Percentiles rank a stretch among this genome's conserved stretches.
phyloP scores from a whole-genome alignment of 1,140 invertebrate species.

The Eulimnadia texana region DNA sequence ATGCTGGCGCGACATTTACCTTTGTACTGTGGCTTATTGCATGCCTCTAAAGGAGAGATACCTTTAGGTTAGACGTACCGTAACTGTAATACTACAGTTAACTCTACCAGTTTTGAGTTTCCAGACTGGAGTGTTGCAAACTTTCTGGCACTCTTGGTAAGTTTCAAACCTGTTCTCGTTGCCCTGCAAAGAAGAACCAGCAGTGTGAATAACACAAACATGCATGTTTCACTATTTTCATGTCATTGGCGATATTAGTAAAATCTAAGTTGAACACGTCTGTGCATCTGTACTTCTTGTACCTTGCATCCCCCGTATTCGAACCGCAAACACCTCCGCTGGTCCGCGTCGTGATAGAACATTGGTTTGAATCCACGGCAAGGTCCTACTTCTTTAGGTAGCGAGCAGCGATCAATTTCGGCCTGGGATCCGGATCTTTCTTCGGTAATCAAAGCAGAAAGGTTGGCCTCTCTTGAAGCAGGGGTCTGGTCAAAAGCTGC shows the following conservation, averaged over 20 bases:
- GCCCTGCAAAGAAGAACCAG: too few species aligned
- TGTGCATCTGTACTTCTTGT: not conserved
- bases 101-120: too few species aligned
- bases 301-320: slow-evolving; percentile 49
- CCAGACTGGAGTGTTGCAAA: not conserved
- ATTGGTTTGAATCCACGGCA: too few species aligned
- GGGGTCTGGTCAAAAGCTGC: not conserved
- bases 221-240: too few species aligned
- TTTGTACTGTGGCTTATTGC: not conserved
- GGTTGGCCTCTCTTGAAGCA: not conserved
- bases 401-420: slow-evolving; percentile 44
- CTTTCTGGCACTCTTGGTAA: not conserved
- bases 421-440: slow-evolving; percentile 11
- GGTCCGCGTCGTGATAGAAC: slow-evolving; percentile 57
- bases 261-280: not conserved
- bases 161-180: not conserved
- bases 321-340: slow-evolving; percentile 48
- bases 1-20: not conserved
- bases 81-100: too few species aligned
- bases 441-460: slow-evolving; percentile 6
- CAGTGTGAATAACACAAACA: too few species aligned
- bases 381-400: too few species aligned
- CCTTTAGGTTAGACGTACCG: too few species aligned
- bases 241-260: not conserved
- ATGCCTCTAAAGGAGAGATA: not conserved